Percentiles rank a stretch among this genome's conserved stretches.
Evolutionary conservation across 2,113 vertebrate species (phyloP).

Genomic region (Gopherus evgoodei): DNA sequence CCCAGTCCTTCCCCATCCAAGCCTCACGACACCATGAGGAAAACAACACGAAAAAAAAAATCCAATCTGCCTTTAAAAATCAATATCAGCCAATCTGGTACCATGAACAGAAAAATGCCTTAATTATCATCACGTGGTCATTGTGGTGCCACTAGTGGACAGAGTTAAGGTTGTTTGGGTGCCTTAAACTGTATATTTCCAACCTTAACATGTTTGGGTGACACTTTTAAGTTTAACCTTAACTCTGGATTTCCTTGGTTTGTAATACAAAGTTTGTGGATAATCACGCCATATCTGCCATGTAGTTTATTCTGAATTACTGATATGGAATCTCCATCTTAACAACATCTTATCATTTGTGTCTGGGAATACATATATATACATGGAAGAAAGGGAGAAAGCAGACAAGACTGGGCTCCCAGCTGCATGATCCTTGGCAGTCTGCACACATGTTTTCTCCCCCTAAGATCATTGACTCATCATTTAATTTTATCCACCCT

Average conservation of each 20-base stretch:
- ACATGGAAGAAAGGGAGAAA: background rate
- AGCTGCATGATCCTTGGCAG: accelerated
- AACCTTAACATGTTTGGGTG: background rate
- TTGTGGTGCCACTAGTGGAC: accelerated
- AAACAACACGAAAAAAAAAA: background rate
- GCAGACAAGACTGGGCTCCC: background rate
- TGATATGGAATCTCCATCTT: accelerated
- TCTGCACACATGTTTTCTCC: background rate
- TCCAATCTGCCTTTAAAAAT: background rate
- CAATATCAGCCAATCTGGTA: accelerated
- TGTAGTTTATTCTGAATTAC: background rate
- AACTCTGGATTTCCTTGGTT: background rate
- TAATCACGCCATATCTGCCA: accelerated
- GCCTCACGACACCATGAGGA: background rate
- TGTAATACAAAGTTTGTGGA: background rate
- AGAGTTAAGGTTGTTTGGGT: accelerated
- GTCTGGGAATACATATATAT: background rate
- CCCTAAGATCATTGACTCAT: background rate
- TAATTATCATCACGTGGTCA: accelerated
- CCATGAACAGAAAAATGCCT: background rate
- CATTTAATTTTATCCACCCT: background rate
- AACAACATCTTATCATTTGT: background rate
- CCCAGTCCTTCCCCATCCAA: accelerated
- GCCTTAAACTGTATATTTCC: background rate
- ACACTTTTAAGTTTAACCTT: background rate